Base-by-base conservation (phyloP, 2,888 invertebrate species). In the Euproctis similis region DNA sequence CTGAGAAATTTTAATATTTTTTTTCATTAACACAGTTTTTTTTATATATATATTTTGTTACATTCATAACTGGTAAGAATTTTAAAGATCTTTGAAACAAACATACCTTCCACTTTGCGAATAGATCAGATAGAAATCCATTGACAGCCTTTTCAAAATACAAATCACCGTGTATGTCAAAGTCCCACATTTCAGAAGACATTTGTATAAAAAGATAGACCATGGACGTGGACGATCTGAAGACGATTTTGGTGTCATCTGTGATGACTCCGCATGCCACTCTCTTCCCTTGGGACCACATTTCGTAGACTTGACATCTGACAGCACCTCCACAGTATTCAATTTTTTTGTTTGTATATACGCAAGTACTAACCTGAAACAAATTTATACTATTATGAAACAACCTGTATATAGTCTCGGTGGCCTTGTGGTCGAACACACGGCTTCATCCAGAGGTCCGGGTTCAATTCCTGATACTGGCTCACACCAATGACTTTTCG, bases 141-240 rank as follows among this genome's bases (percentile, higher is more conserved):
- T 97, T 96, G 0, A 98, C 95, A 24, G 98, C 97, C 63, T 95
- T 96, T 76, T 99, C 99, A 84, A 98, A 98, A 69, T 99, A 99
- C 28, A 99, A 85, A 81, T 99, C 98, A 1, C 99, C 99, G 64
- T 97, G 95, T 39, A 97, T 95, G 75, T 99, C 98, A 85, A 97
- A 98, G 60, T 98, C 97, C 98, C 98, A 99, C 99, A 99, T 99
- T 87, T 99, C 99, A 1, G 95, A 94, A 38, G 97, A 97, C 97
- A 98, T 97, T 86, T 99, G 99, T 38, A 98, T 89, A 64, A 98
- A 98, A 4, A 99, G 87, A 72, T 98, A 97, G 0, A 98, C 97
- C 92, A 97, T 96, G 8, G 97, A 95, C 0, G 98, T 98, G 1
- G 96, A 95, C 2, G 98, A 98, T 35, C 99, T 89, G 72, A 97